Evolutionary conservation across 2,113 vertebrate genomes (phyloP), one percentile per base, ranked within the genome.

Genomic region (Psilopogon haemacephalus): DNA sequence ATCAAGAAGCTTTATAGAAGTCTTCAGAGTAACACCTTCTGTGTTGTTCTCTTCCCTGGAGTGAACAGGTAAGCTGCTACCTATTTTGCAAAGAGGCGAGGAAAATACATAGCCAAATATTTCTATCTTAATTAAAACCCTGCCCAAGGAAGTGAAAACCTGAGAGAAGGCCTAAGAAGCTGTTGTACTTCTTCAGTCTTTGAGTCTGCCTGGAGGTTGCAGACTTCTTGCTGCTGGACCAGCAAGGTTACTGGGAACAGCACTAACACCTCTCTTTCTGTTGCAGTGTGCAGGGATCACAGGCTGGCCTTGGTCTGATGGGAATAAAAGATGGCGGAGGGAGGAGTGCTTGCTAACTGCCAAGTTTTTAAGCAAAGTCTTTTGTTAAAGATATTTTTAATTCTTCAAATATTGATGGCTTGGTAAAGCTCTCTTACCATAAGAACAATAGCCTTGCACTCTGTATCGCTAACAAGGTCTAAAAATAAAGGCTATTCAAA

Each of bases 1-100:
- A 95, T 99, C 82, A 91, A 89, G 73, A 98, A 98, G 86, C 97
- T 99, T 52, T 98, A 98, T 71, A 91, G 90, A 50, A 91, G 95
- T 19, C 97, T 99, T 72, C 96, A 97, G 42, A 93, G 81, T 11
- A 95, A 97, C 55, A 98, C 98, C 10, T 95, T 99, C 78, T 99
- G 98, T 5, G 18, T 98, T 12, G 88, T 99, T 23, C 88, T 99
- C 37, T 96, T 99, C 32, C 98, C 97, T 46, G 98, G 98, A 75
- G 54, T 65, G 44, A 95, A 75, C 58, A 98, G 98, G 98, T 99
- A 97, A 98, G 64, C 70, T 87, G 12, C 7, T 46, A 9, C 12
- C 15, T 74, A 24, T 78, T 89, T 68, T 88, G 20, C 21, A 86
- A 44, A 89, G 58, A 78, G 30, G 4, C 21, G 81, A 78, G 48